phyloP scores from a whole-genome alignment of 2,888 invertebrate species.

The Ophonus ardosiacus region DNA sequence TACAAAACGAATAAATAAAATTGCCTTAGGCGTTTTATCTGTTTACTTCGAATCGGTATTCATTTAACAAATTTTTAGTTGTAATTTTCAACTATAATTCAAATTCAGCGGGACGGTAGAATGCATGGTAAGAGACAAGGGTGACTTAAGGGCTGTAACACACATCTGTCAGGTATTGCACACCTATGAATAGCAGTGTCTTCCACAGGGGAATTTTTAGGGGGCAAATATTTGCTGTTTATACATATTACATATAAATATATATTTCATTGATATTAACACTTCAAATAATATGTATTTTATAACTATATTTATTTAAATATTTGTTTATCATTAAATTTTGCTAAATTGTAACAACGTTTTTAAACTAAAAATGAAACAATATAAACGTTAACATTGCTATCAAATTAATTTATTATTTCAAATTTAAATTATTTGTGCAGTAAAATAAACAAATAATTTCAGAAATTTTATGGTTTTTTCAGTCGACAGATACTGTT shows the following conservation, averaged over 20 bases:
- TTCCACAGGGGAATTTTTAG: neutral
- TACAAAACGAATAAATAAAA: constrained; percentile 42
- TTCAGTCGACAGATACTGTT: neutral
- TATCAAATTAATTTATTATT: constrained; percentile 49
- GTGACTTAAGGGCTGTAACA: constrained; percentile 67
- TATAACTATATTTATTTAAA: constrained; percentile 39
- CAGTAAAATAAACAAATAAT: constrained; percentile 18
- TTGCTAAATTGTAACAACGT: constrained; percentile 44
- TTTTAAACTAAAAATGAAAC: constrained; percentile 43
- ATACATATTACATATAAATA: no score
- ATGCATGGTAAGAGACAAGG: constrained; percentile 66
- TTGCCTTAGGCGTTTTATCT: constrained; percentile 10
- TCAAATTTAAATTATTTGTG: constrained; percentile 40
- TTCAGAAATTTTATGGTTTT: constrained; percentile 1
- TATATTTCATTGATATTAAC: constrained; percentile 6
- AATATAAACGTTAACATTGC: constrained; percentile 38
- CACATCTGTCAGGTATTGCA: constrained; percentile 74
- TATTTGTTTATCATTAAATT: constrained; percentile 49
- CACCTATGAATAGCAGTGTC: constrained; percentile 31
- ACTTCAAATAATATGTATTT: constrained; percentile 31
- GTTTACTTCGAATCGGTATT: constrained; percentile 16
- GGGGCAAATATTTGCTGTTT: neutral
- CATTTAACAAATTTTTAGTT: constrained; percentile 20
- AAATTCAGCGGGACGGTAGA: neutral
- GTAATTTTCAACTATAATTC: neutral